Evolutionary conservation across 2,113 vertebrate genomes (phyloP), one percentile per base, ranked within the genome.

Genomic region (Delphinapterus leucas): DNA sequence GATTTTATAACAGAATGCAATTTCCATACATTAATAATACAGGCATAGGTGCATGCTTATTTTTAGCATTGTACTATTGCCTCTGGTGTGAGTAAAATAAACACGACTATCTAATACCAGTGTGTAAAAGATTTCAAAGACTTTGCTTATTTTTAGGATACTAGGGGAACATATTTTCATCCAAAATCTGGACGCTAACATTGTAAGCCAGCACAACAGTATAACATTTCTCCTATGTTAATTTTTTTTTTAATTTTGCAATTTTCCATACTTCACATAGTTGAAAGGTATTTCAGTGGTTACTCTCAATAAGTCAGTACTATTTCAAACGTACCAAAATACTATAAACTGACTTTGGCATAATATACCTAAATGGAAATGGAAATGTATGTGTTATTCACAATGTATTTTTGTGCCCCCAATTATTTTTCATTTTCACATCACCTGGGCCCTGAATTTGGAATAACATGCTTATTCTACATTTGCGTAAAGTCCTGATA

Each of bases 301-400:
- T 53, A 49, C 8, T 70, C 25, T 86, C 17, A 55, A 70, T 84
- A 84, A 89, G 53, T 89, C 49, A 68, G 49, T 20, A 38, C 85
- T 88, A 55, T 55, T 96, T 93, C 73, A 53, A 76, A 88, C 63
- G 60, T 63, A 89, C 41, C 60, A 90, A 96, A 65, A 80, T 73
- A 81, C 47, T 94, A 67, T 68, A 73, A 80, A 13, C 67, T 71
- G 33, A 60, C 12, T 87, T 41, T 73, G 58, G 36, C 90, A 81
- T 60, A 33, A 5, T 60, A 67, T 17, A 60, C 55, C 0, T 81
- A 70, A 38, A 25, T 81, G 18, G 44, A 77, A 93, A 74, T 82
- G 15, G 36, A 85, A 68, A 33, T 26, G 41, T 13, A 60, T 23
- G 44, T 68, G 6, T 53, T 82, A 44, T 47, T 67, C 33, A n/a